Base-by-base conservation (phyloP, 2,888 invertebrate genomes). In the Eupithecia abbreviata region DNA sequence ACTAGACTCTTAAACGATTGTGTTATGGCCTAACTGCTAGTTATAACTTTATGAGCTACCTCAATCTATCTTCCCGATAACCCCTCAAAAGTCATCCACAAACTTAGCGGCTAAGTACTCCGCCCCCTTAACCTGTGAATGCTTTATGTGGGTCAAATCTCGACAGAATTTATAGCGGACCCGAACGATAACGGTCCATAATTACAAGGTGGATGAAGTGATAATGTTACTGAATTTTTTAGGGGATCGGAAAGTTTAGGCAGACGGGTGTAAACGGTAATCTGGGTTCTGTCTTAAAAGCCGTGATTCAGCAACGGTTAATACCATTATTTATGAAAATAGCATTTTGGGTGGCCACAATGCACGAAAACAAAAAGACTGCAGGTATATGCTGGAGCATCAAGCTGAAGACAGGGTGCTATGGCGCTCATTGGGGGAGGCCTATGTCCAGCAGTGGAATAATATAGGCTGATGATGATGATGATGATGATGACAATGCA, bases 71-170 rank as follows among this genome's bases (percentile, higher is more conserved):
- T 43, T 68, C 49, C 42, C 49, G 73, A 78, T 77, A 75, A 75
- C 77, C 77, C 72, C 75, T 76, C 74, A 73, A 75, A 79, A 76
- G 67, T 70, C 77, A 71, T 51, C 74, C 67, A 47, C 66, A 79
- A 69, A 74, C 72, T 74, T 75, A 70, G 67, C 66, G 30, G 69
- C 47, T 45, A 69, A 47, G 69, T 69, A 71, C 68, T 72, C 75
- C 47, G 77, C 80, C 77, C 77, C 82, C 83, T 72, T 42, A 72
- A 81, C 73, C 77, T 83, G 82, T 77, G 78, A 81, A 80, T 83
- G 84, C 79, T 86, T 84, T 86, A 86, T 85, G 82, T 83, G 82
- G 85, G 86, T 87, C 84, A 85, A 84, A 85, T 87, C 85, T 84
- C 82, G 72, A 76, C 75, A 73, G 71, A 84, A 85, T 85, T 84